Evolutionary conservation across 2,888 invertebrate species (phyloP).

Genomic region (Drosophila cognata): DNA sequence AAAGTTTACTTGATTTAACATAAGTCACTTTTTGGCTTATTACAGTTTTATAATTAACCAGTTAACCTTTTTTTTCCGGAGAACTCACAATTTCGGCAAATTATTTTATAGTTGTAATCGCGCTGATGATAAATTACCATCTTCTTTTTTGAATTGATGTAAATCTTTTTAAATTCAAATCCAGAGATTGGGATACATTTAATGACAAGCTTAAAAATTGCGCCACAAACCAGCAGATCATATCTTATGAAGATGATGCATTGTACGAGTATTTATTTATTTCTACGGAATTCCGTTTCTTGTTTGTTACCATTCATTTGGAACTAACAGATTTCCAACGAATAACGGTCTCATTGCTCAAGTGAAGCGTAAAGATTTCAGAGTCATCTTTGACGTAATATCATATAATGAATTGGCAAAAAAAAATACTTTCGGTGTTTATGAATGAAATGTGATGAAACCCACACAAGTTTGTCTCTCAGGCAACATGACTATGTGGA

Average conservation of each 20-base stretch:
- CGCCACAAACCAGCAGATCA: not conserved
- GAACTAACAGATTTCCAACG: not conserved
- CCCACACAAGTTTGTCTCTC: not conserved
- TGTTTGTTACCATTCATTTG: not conserved
- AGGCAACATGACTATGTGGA: slow-evolving; percentile 25
- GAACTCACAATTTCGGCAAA: not conserved
- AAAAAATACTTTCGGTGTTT: slow-evolving; percentile 6
- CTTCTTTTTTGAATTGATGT: not conserved
- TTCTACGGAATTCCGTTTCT: not conserved
- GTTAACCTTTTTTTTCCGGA: not conserved
- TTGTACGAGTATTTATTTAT: not conserved
- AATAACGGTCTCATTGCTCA: not conserved
- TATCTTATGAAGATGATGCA: not conserved
- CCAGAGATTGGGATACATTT: not conserved
- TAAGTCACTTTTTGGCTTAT: not conserved
- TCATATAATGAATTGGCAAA: slow-evolving; percentile 33
- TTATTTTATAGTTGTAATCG: not conserved
- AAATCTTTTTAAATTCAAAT: not conserved
- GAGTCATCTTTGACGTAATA: slow-evolving; percentile 20
- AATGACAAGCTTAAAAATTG: not conserved
- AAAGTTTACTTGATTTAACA: not conserved
- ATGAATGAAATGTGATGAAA: slow-evolving; percentile 23
- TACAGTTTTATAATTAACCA: not conserved
- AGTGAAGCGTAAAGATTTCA: slow-evolving; percentile 17
- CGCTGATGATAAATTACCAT: not conserved